Evolutionary conservation across 2,113 vertebrate genomes (phyloP), one percentile per base, ranked within the genome.

Genomic region (Rafetus swinhoei): DNA sequence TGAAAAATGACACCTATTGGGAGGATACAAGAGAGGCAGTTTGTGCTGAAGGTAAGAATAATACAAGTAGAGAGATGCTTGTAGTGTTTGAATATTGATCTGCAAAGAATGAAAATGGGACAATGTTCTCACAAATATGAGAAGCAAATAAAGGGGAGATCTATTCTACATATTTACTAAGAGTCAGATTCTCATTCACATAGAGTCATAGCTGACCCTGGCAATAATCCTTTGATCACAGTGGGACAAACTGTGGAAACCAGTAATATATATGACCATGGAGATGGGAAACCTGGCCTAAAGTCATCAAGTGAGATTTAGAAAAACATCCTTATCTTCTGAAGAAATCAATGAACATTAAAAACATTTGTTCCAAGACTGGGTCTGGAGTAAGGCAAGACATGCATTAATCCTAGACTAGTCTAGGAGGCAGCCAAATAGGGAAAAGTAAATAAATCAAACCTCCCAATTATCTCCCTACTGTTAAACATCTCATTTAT

Each of bases 1-100:
- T 87, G 88, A 54, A 82, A 32, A 90, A 77, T 57, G 25, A 25
- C 89, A 77, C 90, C 3, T 55, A 18, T 90, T 93, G 57, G 19
- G 52, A 24, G 50, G 62, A 52, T 55, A 9, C 4, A 81, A 57
- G 14, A 69, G 54, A 84, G 29, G 52, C 29, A 15, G 15, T 83
- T 25, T 88, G n/a, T 39, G 3, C 1, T n/a, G 92, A 82, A 79
- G 79, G 84, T 39, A 57, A 56, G 32, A 55, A 56, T 25, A 45
- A 35, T 5, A 52, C 10, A 84, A 89, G 14, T 0, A 52, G 50
- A 56, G 84, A 80, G 27, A 5, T 77, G 59, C n/a, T 3, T 65
- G 84, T 85, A 80, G 24, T 52, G 0, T 94, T 87, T 89, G 54
- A 21, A 39, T n/a, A 27, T 2, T 39, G 32, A 24, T 65, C 50